A percentile compares a stretch with the other conserved stretches of the same genome.
Evolutionary conservation across 2,888 invertebrate species (phyloP).

Genomic region (Isoperla grammatica): DNA sequence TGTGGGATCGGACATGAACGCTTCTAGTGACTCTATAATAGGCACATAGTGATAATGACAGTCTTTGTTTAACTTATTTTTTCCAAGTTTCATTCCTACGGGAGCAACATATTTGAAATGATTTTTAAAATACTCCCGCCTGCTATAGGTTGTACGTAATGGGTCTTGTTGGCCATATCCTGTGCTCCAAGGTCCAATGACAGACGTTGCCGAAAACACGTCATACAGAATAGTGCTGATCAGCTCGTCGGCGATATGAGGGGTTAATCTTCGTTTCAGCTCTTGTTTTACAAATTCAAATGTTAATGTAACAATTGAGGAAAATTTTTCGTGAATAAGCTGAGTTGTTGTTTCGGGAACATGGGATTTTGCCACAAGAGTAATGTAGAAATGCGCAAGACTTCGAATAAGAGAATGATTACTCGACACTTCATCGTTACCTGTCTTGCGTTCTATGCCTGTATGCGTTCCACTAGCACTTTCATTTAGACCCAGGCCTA

Average conservation of each 20-base stretch:
- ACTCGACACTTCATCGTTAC: no score
- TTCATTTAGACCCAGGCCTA: no score
- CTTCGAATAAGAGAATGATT: not conserved
- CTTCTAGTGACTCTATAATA: not conserved
- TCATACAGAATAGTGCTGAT: not conserved
- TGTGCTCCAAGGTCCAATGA: no score
- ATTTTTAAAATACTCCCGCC: not conserved
- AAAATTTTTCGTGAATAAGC: not conserved
- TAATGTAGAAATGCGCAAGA: not conserved
- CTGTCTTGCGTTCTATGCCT: no score
- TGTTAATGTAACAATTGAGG: not conserved
- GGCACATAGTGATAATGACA: slow-evolving; percentile 4
- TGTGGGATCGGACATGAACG: not conserved
- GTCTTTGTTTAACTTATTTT: not conserved
- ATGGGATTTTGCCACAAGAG: slow-evolving; percentile 5
- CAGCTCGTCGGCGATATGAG: not conserved
- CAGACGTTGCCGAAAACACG: no score
- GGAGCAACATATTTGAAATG: slow-evolving; percentile 8
- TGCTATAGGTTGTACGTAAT: not conserved
- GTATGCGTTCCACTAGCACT: no score
- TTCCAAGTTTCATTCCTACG: not conserved
- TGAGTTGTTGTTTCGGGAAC: not conserved
- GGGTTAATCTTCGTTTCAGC: not conserved
- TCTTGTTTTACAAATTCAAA: not conserved
- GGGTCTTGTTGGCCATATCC: no score